Evolutionary conservation across 2,113 vertebrate species (phyloP), one percentile per base, ranked within the genome.

Genomic region (Octodon degus): DNA sequence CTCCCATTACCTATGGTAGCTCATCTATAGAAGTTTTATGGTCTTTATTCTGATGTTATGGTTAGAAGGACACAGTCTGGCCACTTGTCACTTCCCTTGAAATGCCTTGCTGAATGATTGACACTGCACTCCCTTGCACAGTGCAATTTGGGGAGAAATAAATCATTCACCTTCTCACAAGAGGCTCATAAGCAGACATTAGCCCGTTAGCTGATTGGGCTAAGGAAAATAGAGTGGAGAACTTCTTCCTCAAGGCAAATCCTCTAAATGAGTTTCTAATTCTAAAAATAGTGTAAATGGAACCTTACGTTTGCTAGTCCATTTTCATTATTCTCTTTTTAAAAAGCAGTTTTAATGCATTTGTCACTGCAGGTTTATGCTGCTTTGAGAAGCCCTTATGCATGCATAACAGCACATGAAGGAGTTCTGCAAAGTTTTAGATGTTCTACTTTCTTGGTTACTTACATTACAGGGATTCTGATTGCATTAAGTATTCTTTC

Each of bases 401-500:
- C 79, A 37, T 62, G 81, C 74, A 80, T 62, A 86, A n/a, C 19
- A 3, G 25, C 77, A 2, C 43, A 10, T 17, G 37, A 95, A 95
- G 62, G 79, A 96, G 60, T 79, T 94, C 82, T 90, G 94, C 93
- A 80, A 89, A 92, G 93, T 93, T 97, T 96, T 77, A 1, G 63
- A 68, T 82, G 86, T 81, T 88, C 55, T 88, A 13, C 77, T 96
- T 89, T 96, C 94, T 86, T 86, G 76, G 86, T 97, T 97, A 70
- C 68, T 97, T 97, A 65, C 7, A 94, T 95, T 93, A 55, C 68
- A 0, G 0, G 80, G 89, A 95, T 89, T 94, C 97, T 96, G 96
- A 97, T 87, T 97, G 85, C 94, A 92, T 97, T 93, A 88, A 96
- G 32, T 72, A 86, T 97, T 96, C 97, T 89, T 72, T 93, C 96